Evolutionary conservation across 2,888 invertebrate species (phyloP), one percentile per base, ranked within the genome.

Genomic region (Pyrrhia umbra): DNA sequence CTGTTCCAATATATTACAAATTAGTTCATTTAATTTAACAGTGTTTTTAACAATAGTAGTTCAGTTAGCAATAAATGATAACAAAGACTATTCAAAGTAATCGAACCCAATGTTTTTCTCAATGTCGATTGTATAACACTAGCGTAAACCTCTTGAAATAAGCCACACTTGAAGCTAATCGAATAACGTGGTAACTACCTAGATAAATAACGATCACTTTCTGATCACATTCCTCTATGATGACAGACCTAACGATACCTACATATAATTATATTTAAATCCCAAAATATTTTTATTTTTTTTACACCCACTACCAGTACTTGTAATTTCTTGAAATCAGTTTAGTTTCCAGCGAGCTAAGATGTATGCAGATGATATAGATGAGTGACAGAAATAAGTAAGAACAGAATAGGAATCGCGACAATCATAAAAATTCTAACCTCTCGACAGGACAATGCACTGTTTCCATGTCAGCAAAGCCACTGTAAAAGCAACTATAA

Each of bases 131-230:
- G 40, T 18, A 18, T 42, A 64, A 43, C 9, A 25, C 15, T 66
- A 64, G 39, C 52, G 40, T 57, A 64, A 64, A 45, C 37, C 59
- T 62, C 52, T 74, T 61, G 56, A 64, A 25, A 40, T 39, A 62
- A 62, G 47, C 42, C 27, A 51, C 52, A 55, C 50, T 54, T 51
- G 10, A 42, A 21, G 1, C 49, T 1, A 42, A 52, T 45, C 4
- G 25, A 52, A 54, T 58, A 42, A 39, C 25, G n/a, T 37, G 18
- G 16, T 30, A n/a, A n/a, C n/a, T n/a, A 30, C 15, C 23, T 16
- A 62, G 50, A 62, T 58, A 68, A 50, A 57, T 68, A 18, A 6
- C 6, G n/a, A 55, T 58, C 50, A 42, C 37, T 46, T 16, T 37
- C 8, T 27, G 39, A 47, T 68, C 40, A 51, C 27, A 68, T n/a